Conservation (phyloP, 2,888 invertebrate genomes). For the Apotomis capreana region DNA sequence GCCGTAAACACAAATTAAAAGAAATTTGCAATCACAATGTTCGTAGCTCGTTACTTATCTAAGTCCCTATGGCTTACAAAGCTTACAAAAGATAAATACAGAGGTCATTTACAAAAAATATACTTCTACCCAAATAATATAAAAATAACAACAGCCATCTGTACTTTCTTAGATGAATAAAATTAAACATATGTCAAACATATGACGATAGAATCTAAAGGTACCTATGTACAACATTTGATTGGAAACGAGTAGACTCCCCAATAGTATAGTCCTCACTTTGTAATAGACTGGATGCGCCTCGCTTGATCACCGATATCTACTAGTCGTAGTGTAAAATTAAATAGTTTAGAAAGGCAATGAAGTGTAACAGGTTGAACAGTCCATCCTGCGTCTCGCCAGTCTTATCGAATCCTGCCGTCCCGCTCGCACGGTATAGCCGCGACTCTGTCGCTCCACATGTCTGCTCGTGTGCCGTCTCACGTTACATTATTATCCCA, state of each 20-base stretch:
- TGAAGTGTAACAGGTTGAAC: constrained; percentile 58
- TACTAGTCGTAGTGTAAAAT: constrained; percentile 58
- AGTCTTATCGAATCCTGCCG: constrained; percentile 33
- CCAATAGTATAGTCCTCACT: constrained; percentile 59
- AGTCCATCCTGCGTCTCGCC: constrained; percentile 44
- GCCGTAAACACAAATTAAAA: constrained; percentile 75
- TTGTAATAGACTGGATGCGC: constrained; percentile 71
- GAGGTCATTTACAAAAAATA: constrained; percentile 83
- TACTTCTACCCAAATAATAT: constrained; percentile 83
- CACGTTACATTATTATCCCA: constrained; percentile 57
- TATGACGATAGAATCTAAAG: constrained; percentile 82
- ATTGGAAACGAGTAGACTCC: constrained; percentile 66
- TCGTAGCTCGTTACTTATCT: constrained; percentile 80
- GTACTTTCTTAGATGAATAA: constrained; percentile 84
- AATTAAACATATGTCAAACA: constrained; percentile 83
- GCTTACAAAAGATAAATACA: constrained; percentile 82
- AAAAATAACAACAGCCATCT: constrained; percentile 84
- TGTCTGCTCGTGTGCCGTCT: constrained; percentile 57
- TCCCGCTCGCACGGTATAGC: constrained; percentile 36
- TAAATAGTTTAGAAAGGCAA: constrained; percentile 57
- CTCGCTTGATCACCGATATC: constrained; percentile 74
- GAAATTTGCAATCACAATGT: constrained; percentile 79
- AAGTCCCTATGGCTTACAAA: constrained; percentile 81
- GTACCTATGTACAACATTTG: constrained; percentile 77
- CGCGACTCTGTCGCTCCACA: constrained; percentile 43